Conservation (phyloP, 2,888 invertebrate species). For the Drosophila phalerata region DNA sequence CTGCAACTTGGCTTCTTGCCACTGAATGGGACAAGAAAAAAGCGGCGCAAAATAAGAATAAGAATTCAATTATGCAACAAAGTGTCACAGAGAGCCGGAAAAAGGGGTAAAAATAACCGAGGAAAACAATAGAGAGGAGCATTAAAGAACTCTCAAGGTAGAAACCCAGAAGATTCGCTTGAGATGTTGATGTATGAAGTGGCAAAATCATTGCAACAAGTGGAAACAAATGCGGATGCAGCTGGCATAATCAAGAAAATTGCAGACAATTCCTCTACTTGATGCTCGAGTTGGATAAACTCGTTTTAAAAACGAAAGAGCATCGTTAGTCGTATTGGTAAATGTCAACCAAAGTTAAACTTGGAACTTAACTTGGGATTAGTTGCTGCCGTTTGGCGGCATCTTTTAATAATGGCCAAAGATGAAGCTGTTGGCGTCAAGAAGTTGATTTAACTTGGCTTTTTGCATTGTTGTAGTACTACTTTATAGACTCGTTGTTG, state of each 20-base stretch:
- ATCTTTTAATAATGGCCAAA: conserved; percentile 28
- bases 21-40: conserved; percentile 16
- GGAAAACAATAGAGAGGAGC: conserved; percentile 4
- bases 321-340: conserved; percentile 11
- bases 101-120: conserved; percentile 2
- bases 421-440: conserved; percentile 73
- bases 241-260: conserved; percentile 22
- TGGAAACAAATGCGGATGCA: conserved; percentile 37
- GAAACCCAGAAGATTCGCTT: conserved; percentile 4
- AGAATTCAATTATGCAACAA: conserved; percentile 79
- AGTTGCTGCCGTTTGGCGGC: conserved; percentile 13
- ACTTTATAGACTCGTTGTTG: conserved; percentile 2
- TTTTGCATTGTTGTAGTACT: conserved; percentile 41
- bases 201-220: conserved; percentile 68
- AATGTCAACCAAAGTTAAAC: conserved; percentile 10
- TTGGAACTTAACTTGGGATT: conserved; percentile 3
- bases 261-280: conserved; percentile 3
- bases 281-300: conserved; percentile 2
- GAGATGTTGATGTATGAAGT: conserved; percentile 74
- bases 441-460: conserved; percentile 66
- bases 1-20: conserved; percentile 32
- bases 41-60: conserved; percentile 46
- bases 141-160: conserved; percentile 1
- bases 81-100: conserved; percentile 64
- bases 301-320: conserved; percentile 5